Evolutionary conservation across 2,113 vertebrate species (phyloP), one percentile per base, ranked within the genome.

Genomic region (Coracopsis vasa): DNA sequence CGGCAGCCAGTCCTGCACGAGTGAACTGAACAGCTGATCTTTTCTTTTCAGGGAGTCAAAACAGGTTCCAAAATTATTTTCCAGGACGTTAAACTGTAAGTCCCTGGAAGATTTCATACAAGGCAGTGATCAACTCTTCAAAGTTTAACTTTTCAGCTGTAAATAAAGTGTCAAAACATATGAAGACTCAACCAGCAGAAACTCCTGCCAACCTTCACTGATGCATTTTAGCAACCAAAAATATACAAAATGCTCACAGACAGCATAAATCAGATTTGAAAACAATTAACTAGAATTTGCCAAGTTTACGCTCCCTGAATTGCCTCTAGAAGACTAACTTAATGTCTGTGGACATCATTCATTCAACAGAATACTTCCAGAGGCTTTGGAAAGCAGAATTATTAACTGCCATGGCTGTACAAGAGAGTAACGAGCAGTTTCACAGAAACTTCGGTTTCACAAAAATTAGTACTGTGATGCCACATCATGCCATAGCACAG

Each of bases 401-500:
- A 16, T 23, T 51, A 80, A 29, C 35, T 77, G 60, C 14, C 6
- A 0, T 3, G 16, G 48, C 67, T 42, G n/a, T 28, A 73, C 2
- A 39, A 39, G 24, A 70, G 33, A 84, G 33, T 21, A 86, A 47
- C 5, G 31, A 1, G 6, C 24, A 70, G 48, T 47, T 66, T 37
- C 16, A 72, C 39, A 74, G 48, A 70, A 80, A 71, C 24, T 54
- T 58, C 62, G 66, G 47, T 54, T 80, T 45, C 61, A 70, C 37
- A 50, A 79, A 67, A 67, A 54, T 58, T 42, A 88, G 67, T 16
- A 13, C 23, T 48, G 12, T 27, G 86, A 54, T 13, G 15, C 39
- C 1, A 0, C 39, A 79, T 28, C 24, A 19, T 15, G 5, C 13
- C 75, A 54, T 14, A 69, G 21, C 51, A 60, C 0, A 58, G 35